phyloP scores from a whole-genome alignment of 2,888 invertebrate species.

The Heliothis peltigera region DNA sequence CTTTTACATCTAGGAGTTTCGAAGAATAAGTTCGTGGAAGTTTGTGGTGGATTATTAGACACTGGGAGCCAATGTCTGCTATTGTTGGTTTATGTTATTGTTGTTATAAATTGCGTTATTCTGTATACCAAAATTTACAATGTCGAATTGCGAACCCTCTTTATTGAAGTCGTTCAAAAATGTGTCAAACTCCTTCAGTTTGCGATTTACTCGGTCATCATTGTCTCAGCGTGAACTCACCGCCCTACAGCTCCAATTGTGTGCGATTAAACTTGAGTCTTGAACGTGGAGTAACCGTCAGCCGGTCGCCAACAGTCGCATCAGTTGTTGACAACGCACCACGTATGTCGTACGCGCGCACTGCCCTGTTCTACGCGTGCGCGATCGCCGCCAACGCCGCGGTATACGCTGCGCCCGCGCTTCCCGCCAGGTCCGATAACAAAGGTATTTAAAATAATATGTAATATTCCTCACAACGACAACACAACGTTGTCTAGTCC shows the following conservation, averaged over 20 bases:
- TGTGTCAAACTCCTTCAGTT: background rate
- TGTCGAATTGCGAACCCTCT: background rate
- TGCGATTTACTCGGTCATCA: background rate
- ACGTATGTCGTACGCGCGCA: conserved; percentile 80
- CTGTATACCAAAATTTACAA: no score
- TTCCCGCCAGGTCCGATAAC: conserved; percentile 72
- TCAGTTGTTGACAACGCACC: conserved; percentile 65
- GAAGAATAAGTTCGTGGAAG: no score
- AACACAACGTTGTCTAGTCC: no score
- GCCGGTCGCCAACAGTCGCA: conserved; percentile 9
- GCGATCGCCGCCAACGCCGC: conserved; percentile 71
- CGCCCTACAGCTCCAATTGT: conserved; percentile 43
- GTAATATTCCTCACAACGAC: no score
- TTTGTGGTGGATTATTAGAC: no score
- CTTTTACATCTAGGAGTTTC: no score
- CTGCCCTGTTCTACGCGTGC: conserved; percentile 75
- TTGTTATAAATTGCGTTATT: no score
- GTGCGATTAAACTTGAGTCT: conserved; percentile 33
- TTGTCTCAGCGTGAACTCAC: conserved; percentile 6
- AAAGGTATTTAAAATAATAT: no score
- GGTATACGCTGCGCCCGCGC: conserved; percentile 75
- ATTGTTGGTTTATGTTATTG: background rate
- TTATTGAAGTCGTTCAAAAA: background rate
- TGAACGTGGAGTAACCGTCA: conserved; percentile 23
- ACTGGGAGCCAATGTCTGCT: no score